These are phyloP conservation scores for Microdon myrmicae DNA, from an alignment of 2,888 invertebrate genomes.

Conservation along the genomic window DNA sequence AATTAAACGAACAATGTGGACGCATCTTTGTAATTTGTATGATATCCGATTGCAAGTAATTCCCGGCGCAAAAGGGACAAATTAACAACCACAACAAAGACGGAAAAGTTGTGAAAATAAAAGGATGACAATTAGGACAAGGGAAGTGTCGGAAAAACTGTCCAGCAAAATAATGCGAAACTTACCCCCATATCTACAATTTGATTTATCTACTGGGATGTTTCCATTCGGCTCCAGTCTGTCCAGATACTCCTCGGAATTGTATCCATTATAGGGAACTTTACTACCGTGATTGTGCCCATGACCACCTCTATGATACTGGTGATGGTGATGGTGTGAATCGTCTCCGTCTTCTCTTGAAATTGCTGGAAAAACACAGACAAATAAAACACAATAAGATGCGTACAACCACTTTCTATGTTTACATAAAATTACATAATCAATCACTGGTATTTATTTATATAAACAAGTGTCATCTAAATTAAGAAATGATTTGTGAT, in stretches of 20 bases:
- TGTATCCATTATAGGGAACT: conserved; percentile 90
- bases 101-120: background rate
- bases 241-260: conserved; percentile 91
- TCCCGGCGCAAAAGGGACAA: conserved; percentile 7
- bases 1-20: conserved; percentile 8
- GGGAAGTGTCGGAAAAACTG: background rate
- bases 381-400: conserved; percentile 38
- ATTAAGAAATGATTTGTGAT: background rate
- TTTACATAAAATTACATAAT: conserved; percentile 22
- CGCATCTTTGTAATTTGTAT: conserved; percentile 41
- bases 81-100: background rate
- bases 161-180: conserved; percentile 36
- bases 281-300: conserved; percentile 73
- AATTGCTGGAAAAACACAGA: conserved; percentile 77
- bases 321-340: conserved; percentile 70
- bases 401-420: too few species aligned
- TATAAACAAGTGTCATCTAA: conserved; percentile 17
- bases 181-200: conserved; percentile 75
- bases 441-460: conserved; percentile 34
- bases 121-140: too few species aligned
- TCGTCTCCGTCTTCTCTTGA: conserved; percentile 91
- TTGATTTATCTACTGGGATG: conserved; percentile 86
- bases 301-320: conserved; percentile 69
- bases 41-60: conserved; percentile 35
- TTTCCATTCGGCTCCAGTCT: conserved; percentile 93